Evolutionary conservation across 2,797 vertebrate genomes (phyloP), one percentile per base, ranked within the genome.

Genomic region (Cyclopterus lumpus): DNA sequence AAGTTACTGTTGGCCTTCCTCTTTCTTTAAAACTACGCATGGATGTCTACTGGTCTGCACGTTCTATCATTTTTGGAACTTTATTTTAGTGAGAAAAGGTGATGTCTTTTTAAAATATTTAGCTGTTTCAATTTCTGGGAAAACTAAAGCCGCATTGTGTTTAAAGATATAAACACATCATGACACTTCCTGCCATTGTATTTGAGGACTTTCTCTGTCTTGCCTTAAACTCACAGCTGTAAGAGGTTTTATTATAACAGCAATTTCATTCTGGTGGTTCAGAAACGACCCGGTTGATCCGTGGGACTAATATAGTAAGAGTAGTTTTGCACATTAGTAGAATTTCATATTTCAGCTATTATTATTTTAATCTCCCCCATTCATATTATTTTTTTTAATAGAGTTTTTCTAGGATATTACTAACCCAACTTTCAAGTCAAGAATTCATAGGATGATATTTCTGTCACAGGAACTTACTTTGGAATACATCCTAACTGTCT

Each of bases 141-240:
- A 80, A 79, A 79, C 30, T 20, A 61, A 38, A 62, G 57, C 62
- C 67, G 46, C 26, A 38, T 26, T 51, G 40, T 69, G 80, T 83
- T 88, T 63, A 54, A 57, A 88, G 72, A 89, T 68, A 75, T 42
- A 71, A 84, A 77, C 83, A 67, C 85, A 30, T 65, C 85, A 30
- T 65, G 77, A 89, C 83, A 88, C 85, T 92, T 93, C 93, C 93
- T 91, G 84, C 86, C 49, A 91, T 93, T 93, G 93, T 92, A 6
- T 86, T 77, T 30, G 32, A 84, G 77, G 66, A 82, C 82, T 88
- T 83, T 88, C 81, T 82, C 81, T 68, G 69, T 82, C 61, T 73
- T 42, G n/a, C 34, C 49, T 34, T 63, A 73, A 34, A 61, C 73
- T 67, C 64, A 58, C 82, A 80, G 74, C 77, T 81, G 73, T 79